Evolutionary conservation across 2,888 invertebrate species (phyloP), one percentile per base, ranked within the genome.

Genomic region (Habroteleia sp.): DNA sequence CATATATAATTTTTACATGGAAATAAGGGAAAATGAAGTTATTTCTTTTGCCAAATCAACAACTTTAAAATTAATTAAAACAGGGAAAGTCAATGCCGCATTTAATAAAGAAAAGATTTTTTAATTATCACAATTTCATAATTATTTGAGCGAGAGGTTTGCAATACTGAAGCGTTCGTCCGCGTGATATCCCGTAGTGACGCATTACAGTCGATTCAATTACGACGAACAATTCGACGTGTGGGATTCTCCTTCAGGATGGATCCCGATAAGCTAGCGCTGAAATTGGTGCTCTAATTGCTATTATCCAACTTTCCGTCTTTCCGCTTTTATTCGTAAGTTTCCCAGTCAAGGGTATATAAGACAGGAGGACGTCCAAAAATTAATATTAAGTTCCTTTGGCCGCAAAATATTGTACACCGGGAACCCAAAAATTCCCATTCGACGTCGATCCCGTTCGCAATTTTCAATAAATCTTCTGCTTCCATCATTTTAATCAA

Each of bases 191-290:
- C 80, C 80, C 80, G 76, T 77, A 79, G 79, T 81, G 82, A 82
- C 80, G 82, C 79, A 81, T 82, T 82, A 79, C 80, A 77, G 78
- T 79, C 75, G 80, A 81, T 82, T 82, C 81, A 82, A 83, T 83
- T 82, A 82, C 79, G 77, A 75, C 77, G 77, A 78, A 72, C 81
- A 79, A 82, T 82, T 81, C 80, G 77, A 80, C 81, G 77, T 68
- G 69, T 62, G 77, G 76, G 65, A 42, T 65, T 65, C 66, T 72
- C 58, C 69, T 72, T 60, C 50, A 76, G 69, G 54, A 76, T 62
- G 52, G 71, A 77, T 78, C 77, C 46, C 37, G 77, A 77, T 79
- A 77, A 77, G 76, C 75, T 68, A 62, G 37, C 76, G 69, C 37
- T 69, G 78, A 75, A 79, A 80, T 79, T 78, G 79, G 79, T 58